A percentile compares a stretch with the other conserved stretches of the same genome.
These are phyloP conservation scores for Pygocentrus nattereri DNA, from an alignment of 2,797 vertebrate species.

Conservation along the genomic window DNA sequence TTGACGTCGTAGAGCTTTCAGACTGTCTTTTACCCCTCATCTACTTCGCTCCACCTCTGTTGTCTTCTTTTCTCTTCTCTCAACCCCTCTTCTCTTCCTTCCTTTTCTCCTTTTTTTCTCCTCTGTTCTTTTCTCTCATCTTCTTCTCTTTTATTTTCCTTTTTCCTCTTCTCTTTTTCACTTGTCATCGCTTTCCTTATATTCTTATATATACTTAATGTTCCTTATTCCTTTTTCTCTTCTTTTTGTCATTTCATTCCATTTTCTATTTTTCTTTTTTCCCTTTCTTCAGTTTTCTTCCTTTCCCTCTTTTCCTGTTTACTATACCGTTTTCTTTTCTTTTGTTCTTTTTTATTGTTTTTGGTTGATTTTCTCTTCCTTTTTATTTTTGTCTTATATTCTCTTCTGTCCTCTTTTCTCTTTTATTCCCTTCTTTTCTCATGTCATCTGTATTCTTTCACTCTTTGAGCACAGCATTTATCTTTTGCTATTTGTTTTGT, in stretches of 20 bases:
- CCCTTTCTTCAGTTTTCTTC: not conserved
- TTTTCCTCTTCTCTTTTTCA: not conserved
- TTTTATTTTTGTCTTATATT: slow-evolving; percentile 36
- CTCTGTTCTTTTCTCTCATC: not conserved
- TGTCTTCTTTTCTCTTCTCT: not conserved
- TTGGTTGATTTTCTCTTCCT: not conserved
- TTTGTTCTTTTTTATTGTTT: not conserved
- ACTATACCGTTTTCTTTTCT: not conserved
- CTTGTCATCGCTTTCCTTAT: not conserved
- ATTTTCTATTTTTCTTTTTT: not conserved
- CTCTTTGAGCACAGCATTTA: slow-evolving; percentile 33
- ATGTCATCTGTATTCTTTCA: not conserved
- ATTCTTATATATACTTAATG: too few species aligned
- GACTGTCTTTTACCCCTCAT: slow-evolving; percentile 3
- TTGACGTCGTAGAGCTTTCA: slow-evolving; percentile 32
- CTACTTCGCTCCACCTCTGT: slow-evolving; percentile 52
- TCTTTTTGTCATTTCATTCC: not conserved
- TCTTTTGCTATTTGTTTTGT: slow-evolving; percentile 56
- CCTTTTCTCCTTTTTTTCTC: not conserved
- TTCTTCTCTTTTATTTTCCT: not conserved
- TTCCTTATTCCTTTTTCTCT: not conserved
- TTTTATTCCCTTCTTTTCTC: slow-evolving; percentile 64
- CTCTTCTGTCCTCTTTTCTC: slow-evolving; percentile 59
- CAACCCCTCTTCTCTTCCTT: not conserved
- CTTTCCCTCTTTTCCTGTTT: not conserved